These are phyloP conservation scores for Meloe dianella DNA, from an alignment of 2,888 invertebrate genomes.

Conservation along the genomic window DNA sequence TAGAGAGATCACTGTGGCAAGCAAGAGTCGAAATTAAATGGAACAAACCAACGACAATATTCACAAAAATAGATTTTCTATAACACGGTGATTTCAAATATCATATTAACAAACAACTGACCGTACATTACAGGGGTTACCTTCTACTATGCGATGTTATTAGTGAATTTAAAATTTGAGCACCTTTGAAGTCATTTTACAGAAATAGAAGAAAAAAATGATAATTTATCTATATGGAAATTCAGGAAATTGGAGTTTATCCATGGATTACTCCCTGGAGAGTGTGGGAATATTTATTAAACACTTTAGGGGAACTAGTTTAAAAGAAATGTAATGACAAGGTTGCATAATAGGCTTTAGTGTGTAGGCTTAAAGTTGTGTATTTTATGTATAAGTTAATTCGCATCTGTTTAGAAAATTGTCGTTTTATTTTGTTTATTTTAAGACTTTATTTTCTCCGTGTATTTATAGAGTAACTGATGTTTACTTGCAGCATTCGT, in stretches of 20 bases:
- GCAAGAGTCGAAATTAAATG: no score
- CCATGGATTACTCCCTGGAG: neutral
- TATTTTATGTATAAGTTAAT: no score
- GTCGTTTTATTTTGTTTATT: neutral
- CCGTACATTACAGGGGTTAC: no score
- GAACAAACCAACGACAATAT: no score
- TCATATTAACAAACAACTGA: no score
- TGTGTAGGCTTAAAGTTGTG: no score
- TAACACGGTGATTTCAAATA: no score
- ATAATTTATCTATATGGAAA: neutral
- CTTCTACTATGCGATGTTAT: no score
- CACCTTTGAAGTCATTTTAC: no score
- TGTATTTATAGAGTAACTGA: neutral
- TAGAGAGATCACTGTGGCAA: no score
- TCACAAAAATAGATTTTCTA: no score
- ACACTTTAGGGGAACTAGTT: neutral
- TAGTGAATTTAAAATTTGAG: no score
- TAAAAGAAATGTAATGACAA: neutral
- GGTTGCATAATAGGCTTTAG: neutral
- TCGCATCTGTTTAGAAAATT: neutral
- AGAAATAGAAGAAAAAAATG: neutral
- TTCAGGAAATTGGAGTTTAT: neutral
- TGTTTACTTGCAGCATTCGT: neutral
- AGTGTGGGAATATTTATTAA: neutral
- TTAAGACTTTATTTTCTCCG: neutral